A percentile compares a stretch with the other conserved stretches of the same genome.
Evolutionary conservation across 2,113 vertebrate genomes (phyloP).

Genomic region (Platichthys stellatus): DNA sequence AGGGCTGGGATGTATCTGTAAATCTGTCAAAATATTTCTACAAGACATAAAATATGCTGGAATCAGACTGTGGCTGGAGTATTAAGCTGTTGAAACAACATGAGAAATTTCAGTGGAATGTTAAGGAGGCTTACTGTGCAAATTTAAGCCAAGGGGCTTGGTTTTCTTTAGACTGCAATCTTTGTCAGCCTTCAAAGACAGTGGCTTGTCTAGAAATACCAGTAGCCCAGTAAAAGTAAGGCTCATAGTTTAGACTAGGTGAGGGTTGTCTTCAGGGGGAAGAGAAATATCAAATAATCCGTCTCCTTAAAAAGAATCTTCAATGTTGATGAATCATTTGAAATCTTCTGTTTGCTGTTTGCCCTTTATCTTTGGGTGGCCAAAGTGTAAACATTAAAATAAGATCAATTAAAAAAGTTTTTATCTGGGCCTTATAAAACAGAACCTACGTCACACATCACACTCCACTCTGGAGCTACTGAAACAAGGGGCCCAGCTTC

Average conservation of each 20-base stretch:
- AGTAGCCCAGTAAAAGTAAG: constrained; percentile 57
- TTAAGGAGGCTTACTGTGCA: constrained; percentile 77
- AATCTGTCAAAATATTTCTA: constrained; percentile 83
- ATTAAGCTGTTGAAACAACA: constrained; percentile 80
- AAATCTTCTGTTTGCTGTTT: background rate
- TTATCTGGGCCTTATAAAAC: background rate
- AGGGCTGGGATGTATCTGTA: constrained; percentile 75
- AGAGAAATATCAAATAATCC: constrained; percentile 26
- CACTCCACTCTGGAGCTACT: constrained; percentile 7
- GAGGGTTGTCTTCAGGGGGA: constrained; percentile 39
- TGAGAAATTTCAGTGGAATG: constrained; percentile 68
- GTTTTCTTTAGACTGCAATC: constrained; percentile 60
- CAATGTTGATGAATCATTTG: background rate
- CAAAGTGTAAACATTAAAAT: constrained; percentile 49
- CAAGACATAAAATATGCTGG: constrained; percentile 77
- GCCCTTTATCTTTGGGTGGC: constrained; percentile 37
- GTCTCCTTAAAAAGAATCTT: constrained; percentile 12
- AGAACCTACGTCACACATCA: constrained; percentile 6
- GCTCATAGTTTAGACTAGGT: constrained; percentile 54
- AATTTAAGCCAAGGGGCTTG: constrained; percentile 67
- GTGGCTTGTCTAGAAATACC: constrained; percentile 50
- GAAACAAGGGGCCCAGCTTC: constrained; percentile 33
- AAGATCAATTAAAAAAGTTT: constrained; percentile 24
- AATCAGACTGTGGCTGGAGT: constrained; percentile 72
- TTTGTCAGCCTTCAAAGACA: constrained; percentile 67